These are phyloP conservation scores for Siphlonurus alternatus DNA, from an alignment of 2,888 invertebrate species.

Conservation along the genomic window DNA sequence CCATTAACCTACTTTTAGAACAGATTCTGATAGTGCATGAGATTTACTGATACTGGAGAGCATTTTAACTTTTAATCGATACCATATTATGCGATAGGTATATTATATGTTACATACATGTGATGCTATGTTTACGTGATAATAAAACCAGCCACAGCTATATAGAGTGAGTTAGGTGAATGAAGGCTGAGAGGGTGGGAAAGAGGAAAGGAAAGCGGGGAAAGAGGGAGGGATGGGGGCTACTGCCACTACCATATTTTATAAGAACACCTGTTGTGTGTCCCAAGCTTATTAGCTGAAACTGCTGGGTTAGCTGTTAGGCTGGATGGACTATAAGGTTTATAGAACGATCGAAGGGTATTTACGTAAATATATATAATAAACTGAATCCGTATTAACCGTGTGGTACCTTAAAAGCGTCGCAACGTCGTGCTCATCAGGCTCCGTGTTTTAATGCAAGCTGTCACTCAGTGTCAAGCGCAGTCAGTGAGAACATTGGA, in stretches of 20 bases:
- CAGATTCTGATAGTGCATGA: no score
- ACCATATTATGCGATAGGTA: no score
- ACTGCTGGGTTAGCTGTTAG: neutral
- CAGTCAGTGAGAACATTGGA: no score
- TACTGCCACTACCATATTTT: neutral
- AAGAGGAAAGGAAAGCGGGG: neutral
- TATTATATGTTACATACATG: no score
- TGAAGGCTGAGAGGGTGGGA: neutral
- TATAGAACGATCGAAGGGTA: neutral
- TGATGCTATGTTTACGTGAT: no score
- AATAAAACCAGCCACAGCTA: no score
- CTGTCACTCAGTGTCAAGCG: neutral
- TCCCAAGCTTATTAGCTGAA: neutral
- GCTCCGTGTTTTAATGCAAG: neutral
- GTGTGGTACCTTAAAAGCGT: neutral
- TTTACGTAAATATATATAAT: neutral
- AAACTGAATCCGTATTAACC: neutral
- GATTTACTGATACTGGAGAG: no score
- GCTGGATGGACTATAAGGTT: neutral
- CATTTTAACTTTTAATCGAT: no score
- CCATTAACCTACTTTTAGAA: no score
- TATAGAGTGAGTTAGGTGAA: no score
- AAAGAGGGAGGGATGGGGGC: neutral
- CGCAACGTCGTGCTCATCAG: neutral
- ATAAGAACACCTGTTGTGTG: neutral